Evolutionary conservation across 2,797 vertebrate species (phyloP).

Genomic region (Dicrostonyx torquatus): DNA sequence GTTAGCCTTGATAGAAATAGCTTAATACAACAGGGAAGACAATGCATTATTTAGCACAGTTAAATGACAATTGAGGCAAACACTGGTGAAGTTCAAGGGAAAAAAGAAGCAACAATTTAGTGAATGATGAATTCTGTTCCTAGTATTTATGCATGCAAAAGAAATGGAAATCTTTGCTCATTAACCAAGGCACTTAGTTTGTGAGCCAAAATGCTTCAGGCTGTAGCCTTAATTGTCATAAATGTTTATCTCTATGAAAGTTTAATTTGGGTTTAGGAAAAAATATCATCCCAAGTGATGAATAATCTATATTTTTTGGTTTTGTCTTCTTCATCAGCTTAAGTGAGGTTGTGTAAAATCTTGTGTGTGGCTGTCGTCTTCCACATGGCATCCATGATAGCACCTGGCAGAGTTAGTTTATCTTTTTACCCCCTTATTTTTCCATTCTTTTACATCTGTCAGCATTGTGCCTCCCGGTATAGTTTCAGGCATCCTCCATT

Average conservation of each 20-base stretch:
- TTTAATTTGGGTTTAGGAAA: constrained; percentile 60
- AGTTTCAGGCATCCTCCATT: neutral
- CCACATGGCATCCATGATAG: neutral
- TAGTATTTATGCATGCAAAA: constrained; percentile 79
- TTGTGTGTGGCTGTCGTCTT: neutral
- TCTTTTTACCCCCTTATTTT: neutral
- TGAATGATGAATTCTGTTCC: constrained; percentile 82
- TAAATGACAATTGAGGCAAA: constrained; percentile 86
- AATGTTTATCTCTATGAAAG: constrained; percentile 69
- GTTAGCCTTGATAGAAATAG: constrained; percentile 86
- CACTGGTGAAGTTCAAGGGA: constrained; percentile 76
- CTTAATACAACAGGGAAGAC: constrained; percentile 85
- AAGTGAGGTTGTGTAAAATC: constrained; percentile 6
- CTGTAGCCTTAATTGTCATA: constrained; percentile 72
- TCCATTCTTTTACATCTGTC: neutral
- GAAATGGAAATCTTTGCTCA: constrained; percentile 77
- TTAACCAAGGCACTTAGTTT: constrained; percentile 73
- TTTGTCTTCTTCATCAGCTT: constrained; percentile 37
- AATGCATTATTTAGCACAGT: constrained; percentile 86
- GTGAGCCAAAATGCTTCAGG: constrained; percentile 73
- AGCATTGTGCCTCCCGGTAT: neutral
- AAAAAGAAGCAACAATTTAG: constrained; percentile 77
- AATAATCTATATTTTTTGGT: constrained; percentile 19
- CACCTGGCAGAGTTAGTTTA: neutral
- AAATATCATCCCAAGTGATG: constrained; percentile 29